Percentiles rank a stretch among this genome's conserved stretches.
Evolutionary conservation across 2,797 vertebrate species (phyloP).

Genomic region (Tadarida brasiliensis): DNA sequence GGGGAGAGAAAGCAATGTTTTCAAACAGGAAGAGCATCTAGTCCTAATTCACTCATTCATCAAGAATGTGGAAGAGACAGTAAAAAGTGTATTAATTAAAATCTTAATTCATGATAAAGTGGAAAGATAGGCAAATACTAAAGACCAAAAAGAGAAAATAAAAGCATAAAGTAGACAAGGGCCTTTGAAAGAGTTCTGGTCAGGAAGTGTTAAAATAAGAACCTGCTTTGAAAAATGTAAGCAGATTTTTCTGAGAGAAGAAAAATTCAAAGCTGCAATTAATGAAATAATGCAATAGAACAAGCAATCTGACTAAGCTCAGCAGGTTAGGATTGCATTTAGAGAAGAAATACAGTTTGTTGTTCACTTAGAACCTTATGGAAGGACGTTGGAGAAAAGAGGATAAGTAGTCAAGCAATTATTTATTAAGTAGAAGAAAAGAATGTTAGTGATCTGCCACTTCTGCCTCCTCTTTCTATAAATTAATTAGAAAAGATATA

Average conservation of each 20-base stretch:
- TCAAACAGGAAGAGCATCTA: constrained; percentile 10
- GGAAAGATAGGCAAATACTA: background rate
- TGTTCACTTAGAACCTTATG: background rate
- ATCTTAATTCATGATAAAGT: background rate
- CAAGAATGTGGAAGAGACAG: background rate
- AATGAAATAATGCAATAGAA: background rate
- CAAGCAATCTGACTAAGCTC: background rate
- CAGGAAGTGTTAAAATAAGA: constrained; percentile 23
- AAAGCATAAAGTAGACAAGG: background rate
- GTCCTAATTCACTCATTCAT: background rate
- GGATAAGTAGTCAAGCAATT: background rate
- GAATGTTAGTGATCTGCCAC: background rate
- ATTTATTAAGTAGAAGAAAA: background rate
- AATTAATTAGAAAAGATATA: background rate
- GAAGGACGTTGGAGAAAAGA: background rate
- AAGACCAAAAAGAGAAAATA: background rate
- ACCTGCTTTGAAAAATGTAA: background rate
- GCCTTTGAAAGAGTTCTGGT: background rate
- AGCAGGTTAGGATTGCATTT: background rate
- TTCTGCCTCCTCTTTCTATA: background rate
- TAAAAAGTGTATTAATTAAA: background rate
- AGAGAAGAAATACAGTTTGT: background rate
- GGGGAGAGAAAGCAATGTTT: background rate
- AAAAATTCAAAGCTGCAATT: background rate
- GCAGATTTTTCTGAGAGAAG: background rate